Evolutionary conservation across 2,113 vertebrate genomes (phyloP), one percentile per base, ranked within the genome.

Genomic region (Oryzias curvinotus): DNA sequence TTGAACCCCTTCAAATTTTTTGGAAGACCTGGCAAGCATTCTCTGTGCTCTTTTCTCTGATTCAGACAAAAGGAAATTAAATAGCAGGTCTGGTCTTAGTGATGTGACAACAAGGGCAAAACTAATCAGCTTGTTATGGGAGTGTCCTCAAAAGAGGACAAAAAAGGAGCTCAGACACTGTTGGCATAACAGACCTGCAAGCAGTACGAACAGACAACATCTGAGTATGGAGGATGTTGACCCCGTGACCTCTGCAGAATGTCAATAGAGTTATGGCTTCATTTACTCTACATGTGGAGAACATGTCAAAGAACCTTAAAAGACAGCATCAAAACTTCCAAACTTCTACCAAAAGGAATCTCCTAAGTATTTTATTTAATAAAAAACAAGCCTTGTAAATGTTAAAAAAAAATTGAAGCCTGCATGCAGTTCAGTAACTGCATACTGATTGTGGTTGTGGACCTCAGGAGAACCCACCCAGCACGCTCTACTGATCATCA

Each of bases 91-190:
- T 61, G 68, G 63, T 69, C 60, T 62, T 48, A 14, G 65, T 88
- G 59, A 82, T 81, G 75, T 88, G 86, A 86, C 86, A 87, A 66
- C 52, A 52, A 71, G 55, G 61, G 62, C 75, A 77, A 83, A 85
- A 86, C 75, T 84, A 87, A 83, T 58, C 83, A 82, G 75, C 76
- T 10, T 86, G 83, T 82, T 82, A 60, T 85, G 85, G 83, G 80
- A 86, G 80, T 77, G 78, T 56, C 83, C 75, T 7, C 5, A 36
- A 69, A 68, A 44, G 15, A 54, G 75, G 65, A 60, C 62, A 59
- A 58, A 67, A 80, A 78, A 73, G 57, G 46, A 80, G 78, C 49
- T 18, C 49, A 61, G 49, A 62, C 68, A 52, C 69, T 73, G 69
- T 28, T 73, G 72, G 61, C 69, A 69, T 62, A 68, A 41, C 55